Conservation (phyloP, 2,797 vertebrate genomes). For the Xenentodon cancila region DNA sequence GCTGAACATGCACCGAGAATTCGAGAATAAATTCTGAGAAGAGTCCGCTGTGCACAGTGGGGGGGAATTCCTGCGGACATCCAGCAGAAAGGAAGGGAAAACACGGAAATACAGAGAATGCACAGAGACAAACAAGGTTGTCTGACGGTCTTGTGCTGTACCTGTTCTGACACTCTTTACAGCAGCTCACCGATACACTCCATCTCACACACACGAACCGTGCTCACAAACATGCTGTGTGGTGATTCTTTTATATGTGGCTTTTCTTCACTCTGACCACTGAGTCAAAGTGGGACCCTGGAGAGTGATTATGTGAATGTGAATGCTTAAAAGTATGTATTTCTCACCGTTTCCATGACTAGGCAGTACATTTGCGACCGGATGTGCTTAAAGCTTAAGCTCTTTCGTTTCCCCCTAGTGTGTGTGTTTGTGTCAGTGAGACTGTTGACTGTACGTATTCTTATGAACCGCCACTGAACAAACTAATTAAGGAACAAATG, state of each 20-base stretch:
- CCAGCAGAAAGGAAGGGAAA: slow-evolving; percentile 19
- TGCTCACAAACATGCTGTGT: slow-evolving; percentile 27
- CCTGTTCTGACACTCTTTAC: slow-evolving; percentile 55
- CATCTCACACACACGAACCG: slow-evolving; percentile 48
- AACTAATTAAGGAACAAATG: slow-evolving; percentile 86
- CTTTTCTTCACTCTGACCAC: slow-evolving; percentile 15
- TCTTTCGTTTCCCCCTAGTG: slow-evolving; percentile 18
- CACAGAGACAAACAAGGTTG: slow-evolving; percentile 15
- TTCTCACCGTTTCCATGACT: not conserved
- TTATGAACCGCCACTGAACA: slow-evolving; percentile 76
- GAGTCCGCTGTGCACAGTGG: slow-evolving; percentile 21
- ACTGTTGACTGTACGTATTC: slow-evolving; percentile 66
- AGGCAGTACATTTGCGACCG: not conserved
- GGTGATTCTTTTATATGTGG: slow-evolving; percentile 27
- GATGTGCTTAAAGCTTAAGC: slow-evolving; percentile 1
- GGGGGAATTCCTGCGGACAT: slow-evolving; percentile 20
- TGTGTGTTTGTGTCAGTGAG: slow-evolving; percentile 7
- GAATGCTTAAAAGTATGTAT: not conserved
- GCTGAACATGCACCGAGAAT: slow-evolving; percentile 59
- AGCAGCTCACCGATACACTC: slow-evolving; percentile 33
- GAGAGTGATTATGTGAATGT: slow-evolving; percentile 14
- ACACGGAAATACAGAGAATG: slow-evolving; percentile 10
- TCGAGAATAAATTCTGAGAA: slow-evolving; percentile 26
- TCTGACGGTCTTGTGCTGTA: slow-evolving; percentile 38
- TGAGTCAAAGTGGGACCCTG: slow-evolving; percentile 11